Base-by-base conservation (phyloP, 2,113 vertebrate genomes). In the Cyanistes caeruleus region DNA sequence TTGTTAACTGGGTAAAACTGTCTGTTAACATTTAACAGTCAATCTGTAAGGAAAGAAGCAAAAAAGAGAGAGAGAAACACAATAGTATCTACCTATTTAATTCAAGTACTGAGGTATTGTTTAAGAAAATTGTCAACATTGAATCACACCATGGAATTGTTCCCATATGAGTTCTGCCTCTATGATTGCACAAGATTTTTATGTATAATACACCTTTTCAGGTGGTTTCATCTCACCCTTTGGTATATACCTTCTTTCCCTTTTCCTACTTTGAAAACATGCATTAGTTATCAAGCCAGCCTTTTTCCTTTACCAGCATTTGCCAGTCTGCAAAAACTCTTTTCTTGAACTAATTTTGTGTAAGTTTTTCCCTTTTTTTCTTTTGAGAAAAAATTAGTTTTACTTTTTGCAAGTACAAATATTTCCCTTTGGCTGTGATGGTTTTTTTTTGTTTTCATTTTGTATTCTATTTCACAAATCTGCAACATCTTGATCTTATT, bases 1-100 rank as follows among this genome's bases (percentile, higher is more conserved):
- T 80, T 87, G 7, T 60, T 68, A 55, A 55, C 5, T 51, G 39
- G 11, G 11, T 49, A 74, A 76, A 74, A 60, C 3, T 0, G 0
- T 5, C 19, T 74, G 51, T 70, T 73, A 51, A 20, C 12, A 70
- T 70, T 79, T 87, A 78, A 37, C 2, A 20, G 18, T 5, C 23
- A 52, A 48, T 68, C 22, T 65, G 31, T 31, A 24, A 83, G 46
- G 35, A 5, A 7, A 21, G 20, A 7, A 51, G 37, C 10, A 13
- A 56, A 3, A n/a, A 3, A 24, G 1, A 33, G 5, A 22, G 12
- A 53, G 3, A 0, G 1, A 22, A 2, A 64, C 4, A 83, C 33
- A 65, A 49, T 11, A 75, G 0, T 25, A 44, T 35, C 22, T 74
- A 68, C 11, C 6, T 62, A 31, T 65, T 84, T 62, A 35, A 75